Base-by-base conservation (phyloP, 53 echinoderm and acorn worm genomes). In the Zoroaster sp. region DNA sequence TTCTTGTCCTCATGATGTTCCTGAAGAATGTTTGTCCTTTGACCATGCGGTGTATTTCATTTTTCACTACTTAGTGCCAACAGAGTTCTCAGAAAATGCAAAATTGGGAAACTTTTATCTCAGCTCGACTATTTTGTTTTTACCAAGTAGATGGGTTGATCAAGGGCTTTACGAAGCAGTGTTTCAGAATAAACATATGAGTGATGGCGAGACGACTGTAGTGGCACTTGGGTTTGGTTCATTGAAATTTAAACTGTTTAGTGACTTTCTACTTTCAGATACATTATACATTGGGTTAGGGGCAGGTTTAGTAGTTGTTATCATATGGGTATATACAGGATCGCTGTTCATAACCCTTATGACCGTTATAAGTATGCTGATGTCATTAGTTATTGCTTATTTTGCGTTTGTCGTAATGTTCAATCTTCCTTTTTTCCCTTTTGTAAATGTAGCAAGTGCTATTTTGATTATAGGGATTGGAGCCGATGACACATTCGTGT, bases 401-500 rank as follows among this genome's bases (percentile, higher is more conserved):
- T 97, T 93, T 47, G 75, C 90, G 1, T 97, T 93, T 65, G 51
- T 90, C 12, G 90, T 90, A 5, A 49, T 97, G 12, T 89, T 93
- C 3, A 69, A 83, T 71, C 66, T 97, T 6, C 88, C 91, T 1
- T 97, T 97, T 78, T 95, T 97, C 74, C 97, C 97, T 5, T 97
- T 97, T 69, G 88, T 97, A 66, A 95, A 95, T 83, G 72, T 97
- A 36, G 74, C 90, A 36, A 90, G 93, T 25, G 88, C 82, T 18
- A 88, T 97, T 8, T 87, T 97, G 1, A 74, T 97, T 4, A 74
- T 97, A 7, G 97, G 93, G 3, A 92, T 97, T 21, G 97, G 97
- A 6, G 97, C 97, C 10, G 97, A 97, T 63, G 97, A 97, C 70
- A 90, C 95, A 0, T 97, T 97, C 52, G 97, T 97, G 7, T 95